These are phyloP conservation scores for Lepus europaeus DNA, from an alignment of 2,113 vertebrate genomes.

Conservation along the genomic window DNA sequence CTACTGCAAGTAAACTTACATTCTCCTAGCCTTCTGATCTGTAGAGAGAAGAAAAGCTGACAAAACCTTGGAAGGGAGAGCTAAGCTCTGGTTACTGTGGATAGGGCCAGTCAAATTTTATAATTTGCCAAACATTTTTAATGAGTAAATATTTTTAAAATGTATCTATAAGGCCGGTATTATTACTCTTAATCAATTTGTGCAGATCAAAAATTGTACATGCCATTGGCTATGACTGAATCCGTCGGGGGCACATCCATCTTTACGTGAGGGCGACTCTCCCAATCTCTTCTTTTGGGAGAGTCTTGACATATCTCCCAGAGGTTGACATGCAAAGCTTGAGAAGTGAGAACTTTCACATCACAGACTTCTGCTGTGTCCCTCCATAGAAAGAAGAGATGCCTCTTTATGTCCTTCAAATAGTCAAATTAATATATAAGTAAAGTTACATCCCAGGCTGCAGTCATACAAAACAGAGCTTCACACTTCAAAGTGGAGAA, in stretches of 20 bases:
- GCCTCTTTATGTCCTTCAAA: not conserved
- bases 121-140: constrained; percentile 60
- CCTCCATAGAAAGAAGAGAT: not conserved
- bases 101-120: constrained; percentile 43
- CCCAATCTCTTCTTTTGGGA: constrained; percentile 1
- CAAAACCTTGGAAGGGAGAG: constrained; percentile 44
- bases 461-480: not conserved
- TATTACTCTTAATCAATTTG: not conserved
- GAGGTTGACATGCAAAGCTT: not conserved
- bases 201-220: not conserved
- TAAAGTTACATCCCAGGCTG: too few relatives aligned
- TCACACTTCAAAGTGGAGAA: not conserved
- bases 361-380: not conserved
- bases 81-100: constrained; percentile 28
- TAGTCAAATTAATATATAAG: not conserved
- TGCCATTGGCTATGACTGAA: not conserved
- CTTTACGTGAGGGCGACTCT: not conserved
- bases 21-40: constrained; percentile 51
- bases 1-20: constrained; percentile 57
- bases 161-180: not conserved
- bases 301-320: not conserved
- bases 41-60: constrained; percentile 38
- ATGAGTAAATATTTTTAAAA: constrained; percentile 1
- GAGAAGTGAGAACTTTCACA: not conserved
- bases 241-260: not conserved